A percentile compares a stretch with the other conserved stretches of the same genome.
Evolutionary conservation across 30 jellyfish, hydroid and myxozoan species (phyloP).

Genomic region (Aurelia sp.): DNA sequence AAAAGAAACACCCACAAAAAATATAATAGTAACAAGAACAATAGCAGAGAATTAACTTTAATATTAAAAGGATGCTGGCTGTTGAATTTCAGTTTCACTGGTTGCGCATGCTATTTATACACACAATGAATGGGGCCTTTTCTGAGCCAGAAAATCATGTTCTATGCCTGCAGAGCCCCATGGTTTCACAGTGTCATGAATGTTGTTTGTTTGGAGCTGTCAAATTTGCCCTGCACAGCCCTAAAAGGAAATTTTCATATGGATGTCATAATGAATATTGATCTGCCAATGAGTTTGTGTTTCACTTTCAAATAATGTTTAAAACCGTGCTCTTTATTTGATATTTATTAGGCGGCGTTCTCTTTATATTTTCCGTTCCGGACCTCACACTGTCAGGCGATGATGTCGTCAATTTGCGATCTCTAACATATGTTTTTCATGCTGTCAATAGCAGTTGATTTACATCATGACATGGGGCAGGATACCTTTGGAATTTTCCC

Average conservation of each 20-base stretch:
- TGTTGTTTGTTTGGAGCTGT: no score
- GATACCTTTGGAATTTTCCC: constrained; percentile 14
- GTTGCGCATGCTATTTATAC: no score
- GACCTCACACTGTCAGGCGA: constrained; percentile 62
- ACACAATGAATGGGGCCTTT: no score
- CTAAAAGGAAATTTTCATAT: no score
- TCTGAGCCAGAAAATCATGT: background rate
- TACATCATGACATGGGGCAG: constrained; percentile 40
- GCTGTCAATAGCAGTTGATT: no score
- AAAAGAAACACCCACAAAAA: no score
- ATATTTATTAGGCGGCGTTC: constrained; percentile 52
- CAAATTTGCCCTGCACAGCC: no score
- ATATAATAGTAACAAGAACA: no score
- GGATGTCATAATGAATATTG: background rate
- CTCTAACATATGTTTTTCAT: constrained; percentile 6
- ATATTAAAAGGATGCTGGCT: no score
- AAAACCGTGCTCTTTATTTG: constrained; percentile 20
- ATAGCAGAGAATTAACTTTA: no score
- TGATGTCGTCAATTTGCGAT: constrained; percentile 5
- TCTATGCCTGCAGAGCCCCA: background rate
- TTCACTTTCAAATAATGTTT: background rate
- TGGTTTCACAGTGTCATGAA: no score
- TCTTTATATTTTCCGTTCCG: constrained; percentile 33
- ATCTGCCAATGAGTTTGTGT: background rate
- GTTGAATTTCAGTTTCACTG: no score